Evolutionary conservation across 2,113 vertebrate species (phyloP), one percentile per base, ranked within the genome.

Genomic region (Callopanchax toddi): DNA sequence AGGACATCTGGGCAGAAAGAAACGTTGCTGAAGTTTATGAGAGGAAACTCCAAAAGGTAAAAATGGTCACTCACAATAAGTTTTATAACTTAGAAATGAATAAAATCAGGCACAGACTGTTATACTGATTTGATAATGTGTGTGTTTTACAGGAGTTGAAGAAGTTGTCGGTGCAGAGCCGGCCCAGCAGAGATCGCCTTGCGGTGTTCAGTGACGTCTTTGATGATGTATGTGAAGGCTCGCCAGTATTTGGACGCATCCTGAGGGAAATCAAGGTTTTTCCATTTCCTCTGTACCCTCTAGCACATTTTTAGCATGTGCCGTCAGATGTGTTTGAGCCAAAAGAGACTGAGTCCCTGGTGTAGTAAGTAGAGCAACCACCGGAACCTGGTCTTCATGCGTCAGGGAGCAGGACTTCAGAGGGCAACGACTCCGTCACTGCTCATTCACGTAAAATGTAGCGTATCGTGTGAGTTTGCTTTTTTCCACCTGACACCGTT

Each of bases 261-360:
- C 78, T 94, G 76, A 90, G 88, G 68, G 90, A 96, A 91, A 88
- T 95, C 67, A 95, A 95, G 90, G 91, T 95, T 82, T 83, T 86
- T 87, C 84, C 87, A 85, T 87, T 86, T 86, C 79, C 79, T 78
- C 78, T 73, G 67, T 80, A 79, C 77, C 84, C 81, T 79, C 67
- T 74, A 72, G 78, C 76, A 86, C 88, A 87, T 87, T 87, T 88
- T 85, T 76, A 87, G 84, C 69, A 70, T 74, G 58, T 81, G 81
- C 49, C 57, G 60, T 79, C 67, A 83, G 74, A 82, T 45, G 70
- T 75, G 72, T 78, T 49, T 48, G 60, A 85, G 74, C 70, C 60
- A 48, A 82, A 76, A 78, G 86, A 84, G 71, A 74, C 56, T 26
- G 67, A 62, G 71, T 86, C 86, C 81, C 87, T 67, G 45, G 74